phyloP scores from a whole-genome alignment of 2,888 invertebrate genomes.

The Eristalis tenax region DNA sequence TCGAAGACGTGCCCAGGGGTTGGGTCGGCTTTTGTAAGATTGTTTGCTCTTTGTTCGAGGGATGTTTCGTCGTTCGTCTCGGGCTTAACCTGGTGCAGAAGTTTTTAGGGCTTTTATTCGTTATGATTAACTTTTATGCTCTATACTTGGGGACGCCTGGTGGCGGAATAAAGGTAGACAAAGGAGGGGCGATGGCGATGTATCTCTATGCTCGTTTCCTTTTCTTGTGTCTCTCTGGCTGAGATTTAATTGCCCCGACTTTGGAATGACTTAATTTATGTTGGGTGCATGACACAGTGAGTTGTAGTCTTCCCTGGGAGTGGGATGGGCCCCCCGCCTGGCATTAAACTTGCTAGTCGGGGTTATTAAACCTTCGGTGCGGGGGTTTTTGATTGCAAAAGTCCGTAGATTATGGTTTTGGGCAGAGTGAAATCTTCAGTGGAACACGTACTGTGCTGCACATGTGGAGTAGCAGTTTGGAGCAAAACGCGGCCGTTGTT shows the following conservation, averaged over 20 bases:
- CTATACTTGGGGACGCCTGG: not conserved
- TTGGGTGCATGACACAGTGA: constrained; percentile 52
- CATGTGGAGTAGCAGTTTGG: too few relatives aligned
- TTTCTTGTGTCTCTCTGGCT: not conserved
- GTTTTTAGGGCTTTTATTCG: constrained; percentile 60
- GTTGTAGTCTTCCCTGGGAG: not conserved
- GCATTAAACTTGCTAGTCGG: not conserved
- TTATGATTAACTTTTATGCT: constrained; percentile 70
- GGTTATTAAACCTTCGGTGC: not conserved
- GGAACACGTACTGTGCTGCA: not conserved
- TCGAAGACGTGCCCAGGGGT: constrained; percentile 1
- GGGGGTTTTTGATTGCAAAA: not conserved
- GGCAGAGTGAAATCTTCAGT: not conserved
- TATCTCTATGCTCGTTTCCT: constrained; percentile 8
- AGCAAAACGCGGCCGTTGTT: too few relatives aligned
- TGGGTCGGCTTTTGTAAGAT: constrained; percentile 22
- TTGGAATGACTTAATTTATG: constrained; percentile 63
- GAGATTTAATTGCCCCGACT: constrained; percentile 62
- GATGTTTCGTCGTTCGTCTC: constrained; percentile 15
- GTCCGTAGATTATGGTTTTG: not conserved
- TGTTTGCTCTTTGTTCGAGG: constrained; percentile 41
- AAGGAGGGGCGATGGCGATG: constrained; percentile 17
- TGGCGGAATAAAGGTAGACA: not conserved
- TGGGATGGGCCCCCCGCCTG: not conserved
- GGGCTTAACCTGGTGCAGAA: constrained; percentile 39